Conservation (phyloP, 1,140 invertebrate genomes). For the Samia ricini region DNA sequence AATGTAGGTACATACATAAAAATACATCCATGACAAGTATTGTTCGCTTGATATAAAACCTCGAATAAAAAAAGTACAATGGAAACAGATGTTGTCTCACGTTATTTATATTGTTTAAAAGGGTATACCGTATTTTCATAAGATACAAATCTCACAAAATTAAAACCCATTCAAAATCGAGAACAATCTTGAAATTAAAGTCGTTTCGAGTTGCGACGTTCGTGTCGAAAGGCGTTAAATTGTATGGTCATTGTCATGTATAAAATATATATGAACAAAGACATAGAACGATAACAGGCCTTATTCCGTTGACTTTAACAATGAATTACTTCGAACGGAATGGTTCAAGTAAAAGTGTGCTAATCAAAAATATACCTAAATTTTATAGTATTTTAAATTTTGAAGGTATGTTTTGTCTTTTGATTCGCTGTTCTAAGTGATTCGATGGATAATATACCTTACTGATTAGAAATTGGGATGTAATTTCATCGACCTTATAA, state of each 20-base stretch:
- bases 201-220: conserved; percentile 29
- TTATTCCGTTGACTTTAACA: neutral
- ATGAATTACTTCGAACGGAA: neutral
- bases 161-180: conserved; percentile 34
- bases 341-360: neutral
- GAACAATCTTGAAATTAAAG: conserved; percentile 22
- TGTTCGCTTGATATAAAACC: neutral
- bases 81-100: neutral
- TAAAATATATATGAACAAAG: neutral
- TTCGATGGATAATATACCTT: neutral
- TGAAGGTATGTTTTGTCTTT: no score
- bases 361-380: neutral
- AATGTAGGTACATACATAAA: neutral
- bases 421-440: neutral
- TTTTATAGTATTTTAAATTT: neutral
- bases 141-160: conserved; percentile 26
- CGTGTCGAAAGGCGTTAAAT: conserved; percentile 35
- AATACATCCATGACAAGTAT: neutral
- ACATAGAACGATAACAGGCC: neutral
- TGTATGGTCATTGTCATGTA: conserved; percentile 33
- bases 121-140: conserved; percentile 8
- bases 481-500: neutral
- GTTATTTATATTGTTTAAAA: conserved; percentile 1
- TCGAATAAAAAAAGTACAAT: neutral
- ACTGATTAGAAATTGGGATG: neutral